Evolutionary conservation across 2,888 invertebrate genomes (phyloP).

Genomic region (Drosophila pseudotalamancana): DNA sequence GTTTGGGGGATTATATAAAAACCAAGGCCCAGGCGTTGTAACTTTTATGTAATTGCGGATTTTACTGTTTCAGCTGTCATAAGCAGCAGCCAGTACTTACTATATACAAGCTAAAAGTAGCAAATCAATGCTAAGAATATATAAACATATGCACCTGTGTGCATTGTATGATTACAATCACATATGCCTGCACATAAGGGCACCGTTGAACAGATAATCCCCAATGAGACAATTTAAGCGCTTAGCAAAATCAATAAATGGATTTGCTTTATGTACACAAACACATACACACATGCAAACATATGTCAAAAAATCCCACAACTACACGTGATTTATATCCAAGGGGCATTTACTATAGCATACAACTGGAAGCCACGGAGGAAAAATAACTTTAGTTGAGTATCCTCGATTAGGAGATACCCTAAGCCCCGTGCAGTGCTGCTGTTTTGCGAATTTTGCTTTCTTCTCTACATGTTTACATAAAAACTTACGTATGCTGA

Average conservation of each 20-base stretch:
- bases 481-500: no score
- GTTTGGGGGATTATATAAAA: conserved; percentile 35
- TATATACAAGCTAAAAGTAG: conserved; percentile 13
- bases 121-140: conserved; percentile 15
- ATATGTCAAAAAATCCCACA: conserved; percentile 16
- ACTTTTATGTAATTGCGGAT: conserved; percentile 46
- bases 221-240: conserved; percentile 62
- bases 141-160: neutral
- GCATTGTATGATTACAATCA: neutral
- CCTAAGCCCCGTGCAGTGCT: no score
- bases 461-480: no score
- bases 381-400: no score
- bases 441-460: no score
- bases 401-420: no score
- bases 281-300: conserved; percentile 4
- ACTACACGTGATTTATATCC: neutral
- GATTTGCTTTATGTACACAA: conserved; percentile 12
- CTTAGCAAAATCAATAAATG: conserved; percentile 51
- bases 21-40: conserved; percentile 44
- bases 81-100: conserved; percentile 8
- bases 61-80: conserved; percentile 39
- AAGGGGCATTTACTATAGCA: conserved; percentile 35
- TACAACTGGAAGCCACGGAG: conserved; percentile 31
- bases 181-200: neutral
- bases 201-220: conserved; percentile 49